These are phyloP conservation scores for Augiades crinisus DNA, from an alignment of 2,888 invertebrate genomes.

Conservation along the genomic window DNA sequence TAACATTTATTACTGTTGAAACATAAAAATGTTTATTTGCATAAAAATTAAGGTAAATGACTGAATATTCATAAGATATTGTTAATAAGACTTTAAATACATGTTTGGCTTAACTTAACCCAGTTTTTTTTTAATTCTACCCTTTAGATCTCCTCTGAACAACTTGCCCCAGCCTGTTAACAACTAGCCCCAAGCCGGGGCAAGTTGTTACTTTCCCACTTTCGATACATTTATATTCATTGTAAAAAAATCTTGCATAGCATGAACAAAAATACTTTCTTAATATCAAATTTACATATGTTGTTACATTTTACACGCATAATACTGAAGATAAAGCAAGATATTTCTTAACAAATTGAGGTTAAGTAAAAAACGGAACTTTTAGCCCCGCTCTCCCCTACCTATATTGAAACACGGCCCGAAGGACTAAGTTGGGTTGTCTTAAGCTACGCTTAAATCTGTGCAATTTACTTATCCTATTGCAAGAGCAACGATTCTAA, in stretches of 20 bases:
- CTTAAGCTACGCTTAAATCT: too few species aligned
- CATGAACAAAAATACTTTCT: neutral
- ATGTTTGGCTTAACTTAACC: neutral
- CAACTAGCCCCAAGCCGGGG: neutral
- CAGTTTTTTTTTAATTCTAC: neutral
- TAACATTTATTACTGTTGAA: too few species aligned
- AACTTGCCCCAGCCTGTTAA: neutral
- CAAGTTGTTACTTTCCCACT: neutral
- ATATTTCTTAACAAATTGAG: neutral
- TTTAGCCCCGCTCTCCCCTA: constrained; percentile 3
- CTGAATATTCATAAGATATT: too few species aligned
- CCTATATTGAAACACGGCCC: too few species aligned
- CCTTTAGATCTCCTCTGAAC: neutral
- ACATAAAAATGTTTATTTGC: too few species aligned
- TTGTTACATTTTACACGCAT: neutral
- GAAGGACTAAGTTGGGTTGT: too few species aligned
- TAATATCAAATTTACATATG: constrained; percentile 1
- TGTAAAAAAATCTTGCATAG: neutral
- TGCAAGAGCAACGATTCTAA: too few species aligned
- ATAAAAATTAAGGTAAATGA: too few species aligned
- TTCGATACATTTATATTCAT: too few species aligned
- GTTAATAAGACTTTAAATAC: neutral
- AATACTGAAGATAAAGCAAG: neutral
- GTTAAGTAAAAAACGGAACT: neutral
- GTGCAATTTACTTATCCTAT: too few species aligned